Base-by-base conservation (phyloP, 1,140 invertebrate species). In the Drosophila ananassae region DNA sequence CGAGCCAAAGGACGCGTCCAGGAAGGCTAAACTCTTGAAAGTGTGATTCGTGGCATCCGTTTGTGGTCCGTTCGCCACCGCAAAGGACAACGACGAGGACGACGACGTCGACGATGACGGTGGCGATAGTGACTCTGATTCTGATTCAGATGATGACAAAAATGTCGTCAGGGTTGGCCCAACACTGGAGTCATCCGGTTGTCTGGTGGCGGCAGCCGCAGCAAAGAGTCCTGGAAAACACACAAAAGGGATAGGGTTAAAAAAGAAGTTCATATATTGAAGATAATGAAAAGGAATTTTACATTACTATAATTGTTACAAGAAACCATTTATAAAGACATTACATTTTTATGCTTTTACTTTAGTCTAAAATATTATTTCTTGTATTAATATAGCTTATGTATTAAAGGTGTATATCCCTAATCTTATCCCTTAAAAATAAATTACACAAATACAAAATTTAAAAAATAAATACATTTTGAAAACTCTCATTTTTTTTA, bases 31-130 rank as follows among this genome's bases (percentile, higher is more conserved):
- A 69, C 80, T 84, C 80, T 83, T 80, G 64, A 84, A 90, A 85
- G 85, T 90, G 85, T 90, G 80, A 85, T 90, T 90, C 75, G 85
- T 81, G 73, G 84, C 56, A 66, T 90, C 85, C 77, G 69, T 54
- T 79, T 81, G 77, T 28, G 77, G 77, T 37, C 48, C 52, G 51
- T 64, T 56, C 25, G 55, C 71, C 46, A 32, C 60, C 73, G 34
- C 60, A 78, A 73, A 64, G 53, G 73, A 59, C 44, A 73, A 51
- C 52, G 55, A 12, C 48, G 60, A 53, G 22, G 39, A 37, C 50
- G 75, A 41, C 32, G 59, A 37, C 21, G 53, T 22, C 1, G 32
- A 52, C 21, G 47, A 58, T 34, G 60, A 55, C 17, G 57, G 12
- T 25, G 71, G n/a, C 5, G 55, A 21, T n/a, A 52, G 13, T 1